phyloP scores from a whole-genome alignment of 2,888 invertebrate species.

The Oasisia sp. region DNA sequence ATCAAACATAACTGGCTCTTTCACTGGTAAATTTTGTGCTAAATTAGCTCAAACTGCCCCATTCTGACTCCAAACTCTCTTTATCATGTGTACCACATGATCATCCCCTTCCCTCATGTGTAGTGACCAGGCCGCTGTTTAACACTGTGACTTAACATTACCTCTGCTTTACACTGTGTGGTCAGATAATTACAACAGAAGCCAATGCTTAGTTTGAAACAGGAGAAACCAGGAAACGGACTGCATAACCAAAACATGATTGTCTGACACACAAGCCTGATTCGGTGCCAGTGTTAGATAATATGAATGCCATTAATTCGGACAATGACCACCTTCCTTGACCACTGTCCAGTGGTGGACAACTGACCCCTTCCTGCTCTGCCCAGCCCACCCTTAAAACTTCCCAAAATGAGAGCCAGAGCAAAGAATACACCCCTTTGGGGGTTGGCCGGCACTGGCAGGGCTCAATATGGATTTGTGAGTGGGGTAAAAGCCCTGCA shows the following conservation, averaged over 20 bases:
- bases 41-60: too few species aligned
- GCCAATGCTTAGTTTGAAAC: neutral
- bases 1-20: too few species aligned
- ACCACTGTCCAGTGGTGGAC: neutral
- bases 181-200: neutral
- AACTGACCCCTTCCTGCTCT: neutral
- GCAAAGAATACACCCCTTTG: neutral
- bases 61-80: too few species aligned
- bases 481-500: neutral
- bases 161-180: neutral
- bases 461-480: conserved; percentile 1
- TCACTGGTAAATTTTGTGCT: too few species aligned
- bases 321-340: neutral
- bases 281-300: neutral
- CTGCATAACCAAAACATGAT: neutral
- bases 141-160: neutral
- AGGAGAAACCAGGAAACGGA: neutral
- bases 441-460: neutral
- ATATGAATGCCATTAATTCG: neutral
- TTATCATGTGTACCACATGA: neutral
- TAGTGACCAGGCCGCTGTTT: neutral
- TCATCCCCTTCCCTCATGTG: neutral
- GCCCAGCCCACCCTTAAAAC: neutral
- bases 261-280: neutral
- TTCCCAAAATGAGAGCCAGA: neutral